Conservation (phyloP, 2,113 vertebrate species). For the Albula glossodonta region DNA sequence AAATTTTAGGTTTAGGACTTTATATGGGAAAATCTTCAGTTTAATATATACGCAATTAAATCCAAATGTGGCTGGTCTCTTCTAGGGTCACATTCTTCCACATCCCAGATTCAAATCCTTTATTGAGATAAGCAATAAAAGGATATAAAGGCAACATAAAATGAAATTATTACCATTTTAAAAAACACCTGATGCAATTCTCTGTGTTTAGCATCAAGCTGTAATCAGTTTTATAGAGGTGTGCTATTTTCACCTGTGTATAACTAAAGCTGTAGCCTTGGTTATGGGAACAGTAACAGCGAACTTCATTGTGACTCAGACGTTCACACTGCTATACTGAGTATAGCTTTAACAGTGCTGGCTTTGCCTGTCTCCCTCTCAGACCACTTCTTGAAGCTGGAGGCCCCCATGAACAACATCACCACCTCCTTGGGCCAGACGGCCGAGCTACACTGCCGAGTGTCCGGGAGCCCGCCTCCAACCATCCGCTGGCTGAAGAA, state of each 20-base stretch:
- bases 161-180: not conserved
- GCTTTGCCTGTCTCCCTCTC: not conserved
- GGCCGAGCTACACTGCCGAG: slow-evolving; percentile 87
- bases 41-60: not conserved
- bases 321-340: not conserved
- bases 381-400: slow-evolving; percentile 85
- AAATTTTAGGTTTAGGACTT: not conserved
- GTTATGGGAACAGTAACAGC: not conserved
- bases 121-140: not conserved
- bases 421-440: slow-evolving; percentile 92
- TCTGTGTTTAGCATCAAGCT: not conserved
- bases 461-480: slow-evolving; percentile 85
- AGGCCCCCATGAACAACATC: slow-evolving; percentile 97
- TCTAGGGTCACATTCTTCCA: not conserved
- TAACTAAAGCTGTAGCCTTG: not conserved
- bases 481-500: slow-evolving; percentile 94
- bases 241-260: not conserved
- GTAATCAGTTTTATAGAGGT: not conserved
- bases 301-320: not conserved
- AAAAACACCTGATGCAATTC: not conserved
- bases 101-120: not conserved
- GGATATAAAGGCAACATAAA: not conserved
- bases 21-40: not conserved
- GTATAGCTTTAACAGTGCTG: not conserved
- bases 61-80: not conserved